A percentile compares a stretch with the other conserved stretches of the same genome.
These are phyloP conservation scores for Gila orcuttii DNA, from an alignment of 2,113 vertebrate species.

Conservation along the genomic window DNA sequence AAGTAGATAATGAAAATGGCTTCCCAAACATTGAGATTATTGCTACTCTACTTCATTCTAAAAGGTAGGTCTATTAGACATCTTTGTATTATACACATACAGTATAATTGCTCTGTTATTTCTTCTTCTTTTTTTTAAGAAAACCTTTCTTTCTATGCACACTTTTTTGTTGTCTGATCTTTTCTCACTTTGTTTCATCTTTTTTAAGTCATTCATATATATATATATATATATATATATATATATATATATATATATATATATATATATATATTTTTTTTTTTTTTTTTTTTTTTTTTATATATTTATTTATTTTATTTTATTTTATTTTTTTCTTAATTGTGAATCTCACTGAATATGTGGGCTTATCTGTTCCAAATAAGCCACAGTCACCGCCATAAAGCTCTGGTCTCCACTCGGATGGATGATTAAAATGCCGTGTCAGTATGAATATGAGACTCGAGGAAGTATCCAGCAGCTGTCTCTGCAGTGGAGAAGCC, in stretches of 20 bases:
- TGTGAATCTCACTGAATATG: background rate
- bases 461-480: slow-evolving; percentile 62
- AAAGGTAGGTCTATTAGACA: slow-evolving; percentile 25
- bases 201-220: background rate
- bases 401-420: slow-evolving; percentile 59
- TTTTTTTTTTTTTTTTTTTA: too few species aligned
- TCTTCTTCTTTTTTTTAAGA: background rate
- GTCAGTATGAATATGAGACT: slow-evolving; percentile 70
- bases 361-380: background rate
- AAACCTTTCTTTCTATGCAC: background rate
- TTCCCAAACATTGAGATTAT: slow-evolving; percentile 4
- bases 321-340: background rate
- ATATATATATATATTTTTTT: too few species aligned
- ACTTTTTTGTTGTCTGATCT: background rate
- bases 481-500: slow-evolving; percentile 76
- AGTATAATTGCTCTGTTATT: background rate
- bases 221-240: too few species aligned
- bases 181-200: background rate
- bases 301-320: too few species aligned
- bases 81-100: background rate
- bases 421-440: slow-evolving; percentile 57
- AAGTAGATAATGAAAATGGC: background rate
- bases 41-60: slow-evolving; percentile 30
- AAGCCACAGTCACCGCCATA: slow-evolving; percentile 58
- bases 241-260: too few species aligned